These are phyloP conservation scores for Phataginus tetradactyla DNA, from an alignment of 2,797 vertebrate genomes.

Conservation along the genomic window DNA sequence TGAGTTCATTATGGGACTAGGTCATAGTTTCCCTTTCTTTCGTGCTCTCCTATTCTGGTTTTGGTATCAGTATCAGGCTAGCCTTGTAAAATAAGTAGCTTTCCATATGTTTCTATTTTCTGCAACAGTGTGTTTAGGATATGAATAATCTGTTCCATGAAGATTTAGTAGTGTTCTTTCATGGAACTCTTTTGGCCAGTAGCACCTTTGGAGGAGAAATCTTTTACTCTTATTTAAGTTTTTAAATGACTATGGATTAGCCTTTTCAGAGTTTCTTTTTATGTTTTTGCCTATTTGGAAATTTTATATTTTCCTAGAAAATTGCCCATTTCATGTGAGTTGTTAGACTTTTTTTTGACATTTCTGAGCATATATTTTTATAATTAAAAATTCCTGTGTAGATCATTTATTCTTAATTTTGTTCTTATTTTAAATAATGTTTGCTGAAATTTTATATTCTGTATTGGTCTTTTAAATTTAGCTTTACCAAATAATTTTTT, in stretches of 20 bases:
- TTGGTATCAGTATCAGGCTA: not conserved
- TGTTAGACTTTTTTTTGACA: not conserved
- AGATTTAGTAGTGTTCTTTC: not conserved
- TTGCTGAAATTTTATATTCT: not conserved
- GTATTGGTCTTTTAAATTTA: conserved; percentile 13
- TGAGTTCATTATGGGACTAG: not conserved
- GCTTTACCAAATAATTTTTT: conserved; percentile 1
- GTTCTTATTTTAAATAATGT: not conserved
- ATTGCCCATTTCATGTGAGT: not conserved
- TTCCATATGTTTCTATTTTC: conserved; percentile 29
- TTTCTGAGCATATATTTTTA: not conserved
- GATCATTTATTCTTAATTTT: conserved; percentile 5
- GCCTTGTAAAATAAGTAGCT: not conserved
- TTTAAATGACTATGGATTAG: not conserved
- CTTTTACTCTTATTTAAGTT: not conserved
- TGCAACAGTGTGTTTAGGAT: not conserved
- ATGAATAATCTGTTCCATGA: not conserved
- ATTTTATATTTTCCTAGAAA: not conserved
- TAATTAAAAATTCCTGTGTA: conserved; percentile 1
- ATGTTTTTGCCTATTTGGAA: not conserved
- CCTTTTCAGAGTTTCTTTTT: not conserved
- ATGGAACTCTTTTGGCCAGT: not conserved
- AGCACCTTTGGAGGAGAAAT: not conserved
- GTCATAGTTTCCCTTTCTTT: not conserved
- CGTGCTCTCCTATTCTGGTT: not conserved